A percentile compares a stretch with the other conserved stretches of the same genome.
Evolutionary conservation across 1,140 invertebrate genomes (phyloP).

Genomic region (Tribolium castaneum): DNA sequence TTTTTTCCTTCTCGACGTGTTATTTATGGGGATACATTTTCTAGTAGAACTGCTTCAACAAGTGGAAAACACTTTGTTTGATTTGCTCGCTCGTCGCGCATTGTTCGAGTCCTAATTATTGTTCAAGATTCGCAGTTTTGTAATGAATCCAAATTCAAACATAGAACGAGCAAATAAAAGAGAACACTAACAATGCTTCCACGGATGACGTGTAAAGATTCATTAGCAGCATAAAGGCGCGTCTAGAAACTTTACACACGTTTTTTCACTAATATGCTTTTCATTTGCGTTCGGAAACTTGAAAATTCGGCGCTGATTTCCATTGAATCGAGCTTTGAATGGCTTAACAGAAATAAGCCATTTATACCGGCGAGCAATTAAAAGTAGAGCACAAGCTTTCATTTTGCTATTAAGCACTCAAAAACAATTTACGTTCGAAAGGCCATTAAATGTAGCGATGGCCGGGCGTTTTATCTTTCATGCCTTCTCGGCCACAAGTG

Average conservation of each 20-base stretch:
- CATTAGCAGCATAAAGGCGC: not conserved
- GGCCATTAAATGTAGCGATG: conserved; percentile 51
- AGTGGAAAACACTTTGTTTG: not conserved
- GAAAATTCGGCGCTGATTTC: not conserved
- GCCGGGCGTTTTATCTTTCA: not conserved
- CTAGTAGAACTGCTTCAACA: not conserved
- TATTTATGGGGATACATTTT: not conserved
- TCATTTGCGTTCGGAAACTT: no score
- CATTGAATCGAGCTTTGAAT: not conserved
- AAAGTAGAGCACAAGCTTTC: conserved; percentile 25
- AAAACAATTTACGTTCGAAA: conserved; percentile 49
- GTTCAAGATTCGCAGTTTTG: not conserved
- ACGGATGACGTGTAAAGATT: not conserved
- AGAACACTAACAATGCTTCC: not conserved
- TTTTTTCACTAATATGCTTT: not conserved
- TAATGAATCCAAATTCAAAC: not conserved
- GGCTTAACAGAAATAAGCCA: not conserved
- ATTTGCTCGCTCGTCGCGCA: not conserved
- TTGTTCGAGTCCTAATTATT: not conserved
- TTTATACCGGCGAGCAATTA: conserved; percentile 9
- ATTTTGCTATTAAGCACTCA: conserved; percentile 38
- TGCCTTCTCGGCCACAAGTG: not conserved
- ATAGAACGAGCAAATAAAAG: not conserved
- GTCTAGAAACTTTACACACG: not conserved
- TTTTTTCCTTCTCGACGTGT: no score